phyloP scores from a whole-genome alignment of 1,140 invertebrate species.

The Holotrichia oblita region DNA sequence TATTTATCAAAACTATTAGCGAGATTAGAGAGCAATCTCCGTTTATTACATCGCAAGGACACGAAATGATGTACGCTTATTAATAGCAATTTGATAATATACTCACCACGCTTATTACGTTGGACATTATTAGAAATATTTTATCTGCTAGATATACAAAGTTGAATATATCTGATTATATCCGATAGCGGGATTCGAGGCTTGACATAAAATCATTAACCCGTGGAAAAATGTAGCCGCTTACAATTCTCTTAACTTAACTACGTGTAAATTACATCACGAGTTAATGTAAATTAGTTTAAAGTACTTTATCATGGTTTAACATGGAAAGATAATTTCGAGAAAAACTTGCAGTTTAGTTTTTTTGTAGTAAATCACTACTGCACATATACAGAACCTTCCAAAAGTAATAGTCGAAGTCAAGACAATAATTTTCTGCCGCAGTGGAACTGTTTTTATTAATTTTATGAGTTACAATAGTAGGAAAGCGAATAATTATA shows the following conservation, averaged over 20 bases:
- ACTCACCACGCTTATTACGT: conserved; percentile 33
- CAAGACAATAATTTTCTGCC: too few species aligned
- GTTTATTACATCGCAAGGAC: conserved; percentile 8
- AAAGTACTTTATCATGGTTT: neutral
- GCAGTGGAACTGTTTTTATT: too few species aligned
- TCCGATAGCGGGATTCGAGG: neutral
- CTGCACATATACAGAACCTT: too few species aligned
- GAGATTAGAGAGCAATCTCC: neutral
- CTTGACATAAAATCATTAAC: conserved; percentile 28
- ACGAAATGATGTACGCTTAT: neutral
- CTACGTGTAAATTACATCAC: conserved; percentile 19
- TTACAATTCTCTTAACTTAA: neutral
- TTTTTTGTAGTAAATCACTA: neutral
- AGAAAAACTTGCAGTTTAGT: neutral
- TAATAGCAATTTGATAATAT: conserved; percentile 13
- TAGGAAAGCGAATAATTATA: too few species aligned
- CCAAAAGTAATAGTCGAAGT: too few species aligned
- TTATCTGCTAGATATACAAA: neutral
- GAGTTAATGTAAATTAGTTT: neutral
- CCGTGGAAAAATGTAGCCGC: neutral
- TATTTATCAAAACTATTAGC: neutral
- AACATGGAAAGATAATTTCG: neutral
- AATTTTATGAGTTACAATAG: too few species aligned
- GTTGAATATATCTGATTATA: neutral
- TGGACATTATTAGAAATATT: conserved; percentile 15